Percentiles rank a stretch among this genome's conserved stretches.
Conservation (phyloP, 2,113 vertebrate species). For the Nothobranchius furzeri region DNA sequence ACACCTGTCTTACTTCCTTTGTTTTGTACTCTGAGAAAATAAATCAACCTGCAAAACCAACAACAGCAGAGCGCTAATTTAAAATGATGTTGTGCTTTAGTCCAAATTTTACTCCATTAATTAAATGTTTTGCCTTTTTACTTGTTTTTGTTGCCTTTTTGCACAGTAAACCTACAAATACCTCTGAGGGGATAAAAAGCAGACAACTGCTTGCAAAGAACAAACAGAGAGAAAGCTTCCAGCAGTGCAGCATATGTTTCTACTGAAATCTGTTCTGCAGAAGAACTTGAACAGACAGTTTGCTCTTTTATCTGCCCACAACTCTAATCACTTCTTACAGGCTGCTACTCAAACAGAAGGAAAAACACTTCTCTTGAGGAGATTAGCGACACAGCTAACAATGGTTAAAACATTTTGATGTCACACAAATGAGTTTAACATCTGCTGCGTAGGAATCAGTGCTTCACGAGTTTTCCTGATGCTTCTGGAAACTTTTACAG, state of each 20-base stretch:
- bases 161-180: no score
- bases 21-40: background rate
- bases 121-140: no score
- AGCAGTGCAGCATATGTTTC: conserved; percentile 21
- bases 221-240: background rate
- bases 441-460: no score
- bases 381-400: background rate
- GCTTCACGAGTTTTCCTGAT: no score
- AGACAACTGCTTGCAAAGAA: conserved; percentile 3
- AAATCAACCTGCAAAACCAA: background rate
- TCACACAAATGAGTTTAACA: no score
- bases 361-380: conserved; percentile 15
- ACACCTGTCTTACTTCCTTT: background rate
- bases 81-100: no score
- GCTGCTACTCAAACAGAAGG: conserved; percentile 18
- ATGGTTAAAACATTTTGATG: no score
- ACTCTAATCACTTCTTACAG: conserved; percentile 10
- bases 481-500: no score
- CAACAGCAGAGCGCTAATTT: background rate
- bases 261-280: conserved; percentile 7
- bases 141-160: no score
- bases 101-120: no score
- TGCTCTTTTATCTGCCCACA: conserved; percentile 34
- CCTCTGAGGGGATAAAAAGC: background rate
- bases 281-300: conserved; percentile 15